Evolutionary conservation across 2,888 invertebrate species (phyloP).

Genomic region (Abscondita cerata): DNA sequence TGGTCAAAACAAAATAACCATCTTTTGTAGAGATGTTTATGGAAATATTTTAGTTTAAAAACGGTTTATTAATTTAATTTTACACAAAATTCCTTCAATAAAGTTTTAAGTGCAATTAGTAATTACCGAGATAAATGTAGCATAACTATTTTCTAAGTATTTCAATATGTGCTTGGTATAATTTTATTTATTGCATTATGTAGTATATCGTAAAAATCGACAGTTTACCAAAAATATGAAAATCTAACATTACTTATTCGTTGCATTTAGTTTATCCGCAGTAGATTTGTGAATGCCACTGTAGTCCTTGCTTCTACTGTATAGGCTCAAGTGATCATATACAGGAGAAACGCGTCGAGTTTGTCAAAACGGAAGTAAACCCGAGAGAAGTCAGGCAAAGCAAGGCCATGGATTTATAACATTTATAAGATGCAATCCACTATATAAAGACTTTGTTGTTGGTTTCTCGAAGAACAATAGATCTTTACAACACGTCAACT

Average conservation of each 20-base stretch:
- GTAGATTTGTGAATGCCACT: slow-evolving; percentile 24
- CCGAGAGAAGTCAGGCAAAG: slow-evolving; percentile 46
- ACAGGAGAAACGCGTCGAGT: slow-evolving; percentile 52
- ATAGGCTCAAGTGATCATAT: slow-evolving; percentile 54
- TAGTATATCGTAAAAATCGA: too few relatives aligned
- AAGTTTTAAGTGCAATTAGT: too few relatives aligned
- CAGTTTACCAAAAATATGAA: too few relatives aligned
- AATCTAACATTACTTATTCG: slow-evolving; percentile 6
- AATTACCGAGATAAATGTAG: too few relatives aligned
- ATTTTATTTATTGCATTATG: too few relatives aligned
- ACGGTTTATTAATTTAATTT: too few relatives aligned
- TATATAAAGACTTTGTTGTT: slow-evolving; percentile 55
- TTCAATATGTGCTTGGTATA: too few relatives aligned
- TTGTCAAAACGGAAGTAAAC: slow-evolving; percentile 57
- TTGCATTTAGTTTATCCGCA: slow-evolving; percentile 15
- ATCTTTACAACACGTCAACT: slow-evolving; percentile 52
- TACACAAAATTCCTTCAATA: too few relatives aligned
- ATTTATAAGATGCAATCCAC: slow-evolving; percentile 58
- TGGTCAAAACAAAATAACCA: too few relatives aligned
- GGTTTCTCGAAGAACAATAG: slow-evolving; percentile 54
- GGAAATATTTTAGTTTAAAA: too few relatives aligned
- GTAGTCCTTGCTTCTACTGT: slow-evolving; percentile 24
- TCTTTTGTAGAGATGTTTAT: too few relatives aligned
- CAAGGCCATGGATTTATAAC: slow-evolving; percentile 54
- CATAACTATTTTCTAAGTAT: too few relatives aligned